A percentile compares a stretch with the other conserved stretches of the same genome.
These are phyloP conservation scores for Macrophya annulata DNA, from an alignment of 2,888 invertebrate species.

Conservation along the genomic window DNA sequence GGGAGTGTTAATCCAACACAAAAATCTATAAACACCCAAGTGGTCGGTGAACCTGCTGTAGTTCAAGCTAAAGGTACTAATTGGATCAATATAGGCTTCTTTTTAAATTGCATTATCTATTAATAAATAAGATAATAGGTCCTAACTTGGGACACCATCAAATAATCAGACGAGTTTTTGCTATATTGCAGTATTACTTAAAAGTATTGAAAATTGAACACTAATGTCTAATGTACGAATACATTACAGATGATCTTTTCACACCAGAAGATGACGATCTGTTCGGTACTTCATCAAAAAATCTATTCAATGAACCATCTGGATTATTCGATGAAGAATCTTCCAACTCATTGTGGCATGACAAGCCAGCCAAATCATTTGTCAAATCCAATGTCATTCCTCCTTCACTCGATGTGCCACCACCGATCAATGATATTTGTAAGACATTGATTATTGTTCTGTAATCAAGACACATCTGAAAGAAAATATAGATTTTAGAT, in stretches of 20 bases:
- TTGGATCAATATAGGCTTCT: background rate
- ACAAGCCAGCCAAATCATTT: constrained; percentile 67
- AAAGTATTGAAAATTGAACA: background rate
- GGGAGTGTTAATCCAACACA: constrained; percentile 80
- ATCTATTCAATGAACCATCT: constrained; percentile 67
- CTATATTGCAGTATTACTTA: background rate
- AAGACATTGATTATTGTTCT: constrained; percentile 56
- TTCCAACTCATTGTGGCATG: constrained; percentile 69
- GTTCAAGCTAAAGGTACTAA: constrained; percentile 72
- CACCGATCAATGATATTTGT: constrained; percentile 75
- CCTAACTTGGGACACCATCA: background rate
- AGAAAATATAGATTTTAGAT: background rate
- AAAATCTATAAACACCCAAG: constrained; percentile 78
- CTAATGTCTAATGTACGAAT: background rate
- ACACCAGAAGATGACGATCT: constrained; percentile 69
- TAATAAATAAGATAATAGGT: background rate
- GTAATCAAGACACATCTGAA: background rate
- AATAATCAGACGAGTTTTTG: background rate
- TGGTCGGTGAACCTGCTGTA: constrained; percentile 70
- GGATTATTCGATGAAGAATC: constrained; percentile 71
- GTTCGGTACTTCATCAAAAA: constrained; percentile 68
- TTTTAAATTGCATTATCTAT: background rate
- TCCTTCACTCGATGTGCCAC: constrained; percentile 76
- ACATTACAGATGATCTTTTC: constrained; percentile 73
- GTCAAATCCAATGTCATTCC: constrained; percentile 73